phyloP scores from a whole-genome alignment of 1,140 invertebrate species.

The Telenomus remus region DNA sequence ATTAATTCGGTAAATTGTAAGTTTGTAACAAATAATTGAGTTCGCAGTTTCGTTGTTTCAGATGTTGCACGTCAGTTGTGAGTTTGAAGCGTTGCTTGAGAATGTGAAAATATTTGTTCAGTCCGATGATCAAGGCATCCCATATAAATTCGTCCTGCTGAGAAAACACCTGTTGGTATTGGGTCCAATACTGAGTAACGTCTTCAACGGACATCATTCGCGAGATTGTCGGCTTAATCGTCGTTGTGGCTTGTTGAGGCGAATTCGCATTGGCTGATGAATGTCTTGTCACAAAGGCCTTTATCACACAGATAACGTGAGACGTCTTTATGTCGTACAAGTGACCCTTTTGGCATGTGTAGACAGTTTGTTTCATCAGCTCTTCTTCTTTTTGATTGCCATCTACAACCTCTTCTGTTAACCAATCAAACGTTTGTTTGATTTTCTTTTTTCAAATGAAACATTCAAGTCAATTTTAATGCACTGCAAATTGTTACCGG shows the following conservation, averaged over 20 bases:
- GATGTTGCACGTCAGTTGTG: conserved; percentile 71
- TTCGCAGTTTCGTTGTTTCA: conserved; percentile 77
- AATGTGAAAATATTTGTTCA: conserved; percentile 77
- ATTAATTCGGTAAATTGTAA: conserved; percentile 45
- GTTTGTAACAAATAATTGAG: conserved; percentile 73
- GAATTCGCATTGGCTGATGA: conserved; percentile 62
- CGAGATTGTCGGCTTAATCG: conserved; percentile 70
- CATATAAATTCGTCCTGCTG: conserved; percentile 74
- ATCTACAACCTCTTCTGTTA: conserved; percentile 22
- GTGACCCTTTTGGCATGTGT: conserved; percentile 69
- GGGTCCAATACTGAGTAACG: conserved; percentile 75
- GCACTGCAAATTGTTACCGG: too few species aligned
- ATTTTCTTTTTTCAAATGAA: too few species aligned
- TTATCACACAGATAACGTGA: conserved; percentile 75
- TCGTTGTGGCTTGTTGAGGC: conserved; percentile 52
- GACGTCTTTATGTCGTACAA: conserved; percentile 77
- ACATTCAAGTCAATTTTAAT: too few species aligned
- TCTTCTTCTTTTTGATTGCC: conserved; percentile 12
- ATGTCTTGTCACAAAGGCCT: conserved; percentile 74
- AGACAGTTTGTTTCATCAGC: conserved; percentile 35
- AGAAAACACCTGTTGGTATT: conserved; percentile 72
- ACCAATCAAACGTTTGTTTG: conserved; percentile 5
- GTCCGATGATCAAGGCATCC: conserved; percentile 75
- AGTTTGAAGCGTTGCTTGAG: conserved; percentile 76
- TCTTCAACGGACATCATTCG: conserved; percentile 72